A percentile compares a stretch with the other conserved stretches of the same genome.
phyloP scores from a whole-genome alignment of 2,113 vertebrate species.

The Carassius gibelio region DNA sequence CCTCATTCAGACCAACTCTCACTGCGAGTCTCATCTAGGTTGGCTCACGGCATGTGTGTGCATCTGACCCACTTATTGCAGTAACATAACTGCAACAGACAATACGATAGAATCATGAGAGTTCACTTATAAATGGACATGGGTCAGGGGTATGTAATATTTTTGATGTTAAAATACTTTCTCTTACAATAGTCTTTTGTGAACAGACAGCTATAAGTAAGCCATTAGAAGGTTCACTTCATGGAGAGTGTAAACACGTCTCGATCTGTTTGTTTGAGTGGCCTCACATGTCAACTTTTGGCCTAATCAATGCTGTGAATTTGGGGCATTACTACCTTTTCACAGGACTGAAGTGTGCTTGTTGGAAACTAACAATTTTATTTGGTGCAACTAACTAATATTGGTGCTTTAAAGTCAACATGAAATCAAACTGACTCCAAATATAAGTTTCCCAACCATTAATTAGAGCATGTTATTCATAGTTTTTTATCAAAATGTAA shows the following conservation, averaged over 20 bases:
- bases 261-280: conserved; percentile 5
- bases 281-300: background rate
- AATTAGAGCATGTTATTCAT: background rate
- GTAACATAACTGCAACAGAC: background rate
- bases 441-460: background rate
- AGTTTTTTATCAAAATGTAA: background rate
- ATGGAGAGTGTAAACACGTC: background rate
- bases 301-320: background rate
- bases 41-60: background rate
- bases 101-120: background rate
- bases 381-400: background rate
- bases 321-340: background rate
- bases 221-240: conserved; percentile 4
- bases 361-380: background rate
- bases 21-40: conserved; percentile 31
- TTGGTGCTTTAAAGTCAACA: background rate
- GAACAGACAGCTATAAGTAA: conserved; percentile 1
- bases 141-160: background rate
- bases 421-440: background rate
- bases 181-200: background rate
- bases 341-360: background rate
- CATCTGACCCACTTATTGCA: conserved; percentile 42
- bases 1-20: conserved; percentile 29
- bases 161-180: background rate
- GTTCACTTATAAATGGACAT: background rate